Evolutionary conservation across 2,888 invertebrate genomes (phyloP), one percentile per base, ranked within the genome.

Genomic region (Zhengitettix transpicula): DNA sequence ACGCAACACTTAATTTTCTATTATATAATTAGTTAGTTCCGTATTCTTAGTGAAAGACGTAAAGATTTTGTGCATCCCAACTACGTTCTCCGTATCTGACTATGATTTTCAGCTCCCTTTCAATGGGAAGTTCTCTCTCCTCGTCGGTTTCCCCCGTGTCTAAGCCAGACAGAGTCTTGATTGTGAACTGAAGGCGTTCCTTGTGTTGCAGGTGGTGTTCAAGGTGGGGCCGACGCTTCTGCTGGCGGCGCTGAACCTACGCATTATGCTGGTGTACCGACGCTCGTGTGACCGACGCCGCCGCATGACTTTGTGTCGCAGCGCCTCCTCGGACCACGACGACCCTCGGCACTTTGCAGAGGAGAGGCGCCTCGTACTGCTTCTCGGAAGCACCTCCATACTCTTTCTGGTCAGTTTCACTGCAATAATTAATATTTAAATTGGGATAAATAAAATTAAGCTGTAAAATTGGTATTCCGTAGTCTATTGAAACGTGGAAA

Each of bases 171-270:
- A 55, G 9, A 64, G 63, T 10, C 64, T 76, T 74, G 72, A 79
- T 15, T 84, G 83, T 72, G 82, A 81, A 2, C 28, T 28, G 28
- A 28, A 5, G 28, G 28, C 7, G 28, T 28, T 28, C 28, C 3
- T 28, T 67, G 77, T 83, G 58, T 72, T 81, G 58, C 71, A 84
- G 61, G 84, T 83, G 40, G 73, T 82, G 42, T 85, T 83, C 69
- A 84, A 84, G 71, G 77, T 85, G 47, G 77, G 81, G 15, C 84
- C 85, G n/a, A 83, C 82, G 11, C 74, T 84, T 44, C 70, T 84
- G 16, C 74, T 85, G 56, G 84, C 82, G 0, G 81, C 78, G 9
- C 75, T 84, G 60, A 84, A 84, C 71, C 70, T 84, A 42, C 75
- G 82, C 59, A 85, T 85, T 66, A 78, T 84, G 74, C 74, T 83